Base-by-base conservation (phyloP, 2,797 vertebrate genomes). In the Rhinatrema bivittatum region DNA sequence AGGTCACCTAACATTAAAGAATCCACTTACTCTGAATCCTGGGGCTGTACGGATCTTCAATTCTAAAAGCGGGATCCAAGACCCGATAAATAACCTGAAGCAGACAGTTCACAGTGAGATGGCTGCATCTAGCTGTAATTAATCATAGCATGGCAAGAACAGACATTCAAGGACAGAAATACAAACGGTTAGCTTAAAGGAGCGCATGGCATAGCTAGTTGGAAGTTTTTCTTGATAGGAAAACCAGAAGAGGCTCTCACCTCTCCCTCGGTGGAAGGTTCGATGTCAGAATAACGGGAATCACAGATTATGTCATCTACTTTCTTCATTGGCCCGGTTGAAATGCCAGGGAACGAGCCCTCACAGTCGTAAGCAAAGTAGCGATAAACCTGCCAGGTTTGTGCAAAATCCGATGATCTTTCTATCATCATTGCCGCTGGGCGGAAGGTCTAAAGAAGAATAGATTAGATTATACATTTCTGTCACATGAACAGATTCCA, bases 301-400 rank as follows among this genome's bases (percentile, higher is more conserved):
- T 98, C 95, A 39, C 95, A 98, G 53, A 98, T 94, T 14, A 97
- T 79, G 36, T 98, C 91, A 32, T 98, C 93, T 1, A 98, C 94
- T 65, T 89, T 96, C 60, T 87, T 84, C 91, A 98, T 94, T 12
- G 94, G 91, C 51, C 94, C 93, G 1, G 64, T 72, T 22, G 86
- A 89, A 30, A 96, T 32, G 1, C 68, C 66, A 1, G 88, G 88
- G 72, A 97, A 98, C 0, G 93, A 86, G 5, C 83, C 58, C 70
- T 94, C 94, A 2, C 95, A 98, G 74, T 98, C 93, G 12, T 98
- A 97, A 6, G 93, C 94, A 13, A 97, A 97, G 71, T 96, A 98
- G 8, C 95, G 85, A 39, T 98, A 98, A 26, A 94, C 87, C 16
- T 91, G 84, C 95, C 95, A 98, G 0, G 86, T 89, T 50, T 85